Base-by-base conservation (phyloP, 2,797 vertebrate species). In the Alauda arvensis region DNA sequence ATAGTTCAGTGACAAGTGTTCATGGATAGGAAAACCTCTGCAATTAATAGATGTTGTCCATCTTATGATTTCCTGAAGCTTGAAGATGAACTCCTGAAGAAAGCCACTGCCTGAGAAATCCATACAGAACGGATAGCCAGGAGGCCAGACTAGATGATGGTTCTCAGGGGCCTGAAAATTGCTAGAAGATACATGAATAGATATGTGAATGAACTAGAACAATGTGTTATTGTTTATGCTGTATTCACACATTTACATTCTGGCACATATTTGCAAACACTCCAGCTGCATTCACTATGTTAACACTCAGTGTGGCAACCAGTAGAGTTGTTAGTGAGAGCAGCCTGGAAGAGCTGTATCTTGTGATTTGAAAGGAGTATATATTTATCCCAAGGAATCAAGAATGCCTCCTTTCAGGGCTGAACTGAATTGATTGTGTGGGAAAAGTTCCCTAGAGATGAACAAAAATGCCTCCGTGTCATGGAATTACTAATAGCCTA, bases 381-480 rank as follows among this genome's bases (percentile, higher is more conserved):
- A 94, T 90, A 92, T 92, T 94, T 94, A 94, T 87, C 86, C 87
- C 88, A 87, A 95, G 56, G 90, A 92, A 94, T 93, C 86, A 94
- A 94, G 93, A 93, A 93, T 93, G 91, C 86, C 84, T 92, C 88
- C 87, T 94, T 94, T 94, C 93, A 94, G 56, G 46, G 48, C 88
- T 87, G 56, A 90, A 91, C 82, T 94, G 86, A 94, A 94, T 90
- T 94, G 91, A 94, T 81, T 91, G 92, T 94, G 92, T 95, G 94
- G 94, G 94, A 95, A 95, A 95, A 92, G 93, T 88, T 95, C 93
- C 94, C 94, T 94, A 92, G 93, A 94, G 90, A 91, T 93, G 92
- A 93, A 94, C 77, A 95, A 93, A 94, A 93, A 93, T 92, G 93
- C 88, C 69, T 88, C 83, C 29, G 3, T 94, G 92, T 92, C 92